Percentiles rank a stretch among this genome's conserved stretches.
Conservation (phyloP, 2,888 invertebrate genomes). For the Xestia rhomboidea region DNA sequence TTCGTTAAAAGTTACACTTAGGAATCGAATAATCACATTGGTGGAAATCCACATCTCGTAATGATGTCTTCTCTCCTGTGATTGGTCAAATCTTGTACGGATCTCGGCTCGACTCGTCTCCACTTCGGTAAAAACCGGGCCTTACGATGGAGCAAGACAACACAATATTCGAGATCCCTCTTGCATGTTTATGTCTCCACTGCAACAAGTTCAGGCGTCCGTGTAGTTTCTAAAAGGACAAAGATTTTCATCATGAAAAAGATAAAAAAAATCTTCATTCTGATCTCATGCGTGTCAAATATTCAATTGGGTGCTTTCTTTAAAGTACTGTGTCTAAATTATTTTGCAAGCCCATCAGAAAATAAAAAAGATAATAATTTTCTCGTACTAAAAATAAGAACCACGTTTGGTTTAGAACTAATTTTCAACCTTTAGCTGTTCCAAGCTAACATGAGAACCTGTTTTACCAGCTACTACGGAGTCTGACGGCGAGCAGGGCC, state of each 20-base stretch:
- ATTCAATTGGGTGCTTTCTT: neutral
- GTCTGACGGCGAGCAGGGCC: conserved; percentile 73
- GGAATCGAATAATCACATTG: neutral
- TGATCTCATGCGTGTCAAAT: neutral
- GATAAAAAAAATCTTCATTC: neutral
- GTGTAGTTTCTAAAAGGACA: neutral
- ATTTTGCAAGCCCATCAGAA: neutral
- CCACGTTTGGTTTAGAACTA: too few relatives aligned
- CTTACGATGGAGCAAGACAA: neutral
- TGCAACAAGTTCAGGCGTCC: neutral
- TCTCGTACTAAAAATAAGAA: neutral
- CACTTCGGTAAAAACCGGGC: neutral
- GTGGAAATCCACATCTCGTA: neutral
- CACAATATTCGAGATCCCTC: neutral
- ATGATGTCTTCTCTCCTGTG: neutral
- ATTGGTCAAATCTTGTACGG: neutral
- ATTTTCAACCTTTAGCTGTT: neutral
- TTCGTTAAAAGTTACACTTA: neutral
- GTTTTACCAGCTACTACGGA: conserved; percentile 70
- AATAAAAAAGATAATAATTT: neutral
- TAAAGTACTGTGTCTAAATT: neutral
- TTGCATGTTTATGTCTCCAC: neutral
- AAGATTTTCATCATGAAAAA: neutral
- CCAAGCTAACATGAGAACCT: neutral
- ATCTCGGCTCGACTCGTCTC: neutral